Evolutionary conservation across 2,888 invertebrate genomes (phyloP).

Genomic region (Plebejus melissa): DNA sequence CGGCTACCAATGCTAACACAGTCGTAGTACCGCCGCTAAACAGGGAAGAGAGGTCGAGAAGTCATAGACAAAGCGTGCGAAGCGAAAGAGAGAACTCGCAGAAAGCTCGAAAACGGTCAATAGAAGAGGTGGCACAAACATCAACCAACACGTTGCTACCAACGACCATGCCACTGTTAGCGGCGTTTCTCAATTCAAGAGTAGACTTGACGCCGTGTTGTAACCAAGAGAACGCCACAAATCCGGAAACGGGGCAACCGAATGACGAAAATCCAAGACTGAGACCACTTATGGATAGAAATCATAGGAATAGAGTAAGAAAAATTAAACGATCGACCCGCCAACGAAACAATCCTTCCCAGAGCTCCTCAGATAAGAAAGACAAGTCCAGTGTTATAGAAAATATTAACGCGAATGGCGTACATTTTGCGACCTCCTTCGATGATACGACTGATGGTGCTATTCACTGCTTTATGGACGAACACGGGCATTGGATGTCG

Average conservation of each 20-base stretch:
- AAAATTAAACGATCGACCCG: slow-evolving; percentile 78
- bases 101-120: slow-evolving; percentile 74
- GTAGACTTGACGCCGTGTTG: slow-evolving; percentile 76
- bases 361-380: slow-evolving; percentile 55
- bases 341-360: slow-evolving; percentile 63
- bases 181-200: slow-evolving; percentile 81
- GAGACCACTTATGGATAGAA: slow-evolving; percentile 71
- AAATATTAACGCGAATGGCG: slow-evolving; percentile 53
- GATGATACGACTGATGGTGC: slow-evolving; percentile 91
- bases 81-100: slow-evolving; percentile 65
- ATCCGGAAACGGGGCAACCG: slow-evolving; percentile 47
- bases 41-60: slow-evolving; percentile 61
- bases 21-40: slow-evolving; percentile 70
- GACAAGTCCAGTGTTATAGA: slow-evolving; percentile 53
- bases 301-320: slow-evolving; percentile 71
- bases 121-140: slow-evolving; percentile 81
- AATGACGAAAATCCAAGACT: slow-evolving; percentile 60
- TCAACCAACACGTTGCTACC: slow-evolving; percentile 83
- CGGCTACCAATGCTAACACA: slow-evolving; percentile 70
- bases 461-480: slow-evolving; percentile 91
- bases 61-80: slow-evolving; percentile 63
- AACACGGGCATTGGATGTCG: slow-evolving; percentile 91
- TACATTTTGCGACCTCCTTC: slow-evolving; percentile 87
- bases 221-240: slow-evolving; percentile 53
- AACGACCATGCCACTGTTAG: slow-evolving; percentile 80